A percentile compares a stretch with the other conserved stretches of the same genome.
Evolutionary conservation across 2,113 vertebrate genomes (phyloP).

Genomic region (Psilopsiagon aurifrons): DNA sequence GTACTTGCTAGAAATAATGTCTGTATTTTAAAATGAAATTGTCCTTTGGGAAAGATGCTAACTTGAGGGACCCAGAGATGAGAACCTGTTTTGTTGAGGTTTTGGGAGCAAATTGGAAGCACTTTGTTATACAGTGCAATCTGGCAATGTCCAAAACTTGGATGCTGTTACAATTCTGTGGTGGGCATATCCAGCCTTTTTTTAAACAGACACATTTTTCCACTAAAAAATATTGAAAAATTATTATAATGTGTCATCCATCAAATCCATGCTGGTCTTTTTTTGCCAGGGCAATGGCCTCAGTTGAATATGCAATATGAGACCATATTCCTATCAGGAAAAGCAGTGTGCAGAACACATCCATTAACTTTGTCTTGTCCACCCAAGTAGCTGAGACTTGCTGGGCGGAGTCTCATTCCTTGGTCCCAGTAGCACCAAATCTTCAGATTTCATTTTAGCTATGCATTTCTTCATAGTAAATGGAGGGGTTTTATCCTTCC

Average conservation of each 20-base stretch:
- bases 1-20: conserved; percentile 25
- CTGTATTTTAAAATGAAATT: background rate
- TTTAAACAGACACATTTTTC: background rate
- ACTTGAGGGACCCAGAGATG: background rate
- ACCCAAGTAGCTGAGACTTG: background rate
- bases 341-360: background rate
- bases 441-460: background rate
- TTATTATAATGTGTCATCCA: background rate
- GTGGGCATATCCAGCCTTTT: background rate
- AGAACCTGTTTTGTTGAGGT: background rate
- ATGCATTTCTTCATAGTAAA: background rate
- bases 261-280: background rate
- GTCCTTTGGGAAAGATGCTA: background rate
- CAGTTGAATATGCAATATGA: background rate
- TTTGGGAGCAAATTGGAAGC: conserved; percentile 24
- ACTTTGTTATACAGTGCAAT: background rate
- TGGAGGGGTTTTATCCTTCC: background rate
- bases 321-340: background rate
- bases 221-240: background rate
- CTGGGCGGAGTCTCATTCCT: background rate
- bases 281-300: background rate
- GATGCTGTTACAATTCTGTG: background rate
- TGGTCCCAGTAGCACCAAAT: background rate
- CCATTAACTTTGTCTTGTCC: background rate
- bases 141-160: background rate